These are phyloP conservation scores for Mormyrus hasselquistii DNA, from an alignment of 2,797 vertebrate genomes.

Conservation along the genomic window DNA sequence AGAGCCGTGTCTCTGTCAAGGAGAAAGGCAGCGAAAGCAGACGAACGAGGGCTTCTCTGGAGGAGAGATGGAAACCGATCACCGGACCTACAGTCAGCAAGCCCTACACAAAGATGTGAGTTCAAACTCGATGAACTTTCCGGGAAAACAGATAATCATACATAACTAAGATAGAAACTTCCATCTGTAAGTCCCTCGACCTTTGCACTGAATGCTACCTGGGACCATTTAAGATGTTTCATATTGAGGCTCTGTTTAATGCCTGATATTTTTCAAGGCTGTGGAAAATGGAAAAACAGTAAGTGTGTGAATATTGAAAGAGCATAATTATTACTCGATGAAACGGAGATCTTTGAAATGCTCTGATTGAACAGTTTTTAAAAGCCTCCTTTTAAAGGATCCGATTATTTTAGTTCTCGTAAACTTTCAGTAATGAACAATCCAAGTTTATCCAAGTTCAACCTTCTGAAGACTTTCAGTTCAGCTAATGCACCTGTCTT, in stretches of 20 bases:
- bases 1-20: constrained; percentile 42
- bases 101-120: constrained; percentile 70
- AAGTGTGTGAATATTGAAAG: not conserved
- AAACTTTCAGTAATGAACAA: not conserved
- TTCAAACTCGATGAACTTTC: constrained; percentile 29
- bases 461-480: not conserved
- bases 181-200: not conserved
- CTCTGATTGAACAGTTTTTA: not conserved
- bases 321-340: not conserved
- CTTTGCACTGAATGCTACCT: not conserved
- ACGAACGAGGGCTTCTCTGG: constrained; percentile 32
- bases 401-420: not conserved
- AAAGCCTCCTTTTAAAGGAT: not conserved
- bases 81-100: constrained; percentile 60
- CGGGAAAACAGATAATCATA: not conserved
- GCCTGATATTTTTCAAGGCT: not conserved
- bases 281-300: not conserved
- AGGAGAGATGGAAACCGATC: constrained; percentile 58
- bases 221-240: not conserved
- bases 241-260: not conserved
- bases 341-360: not conserved
- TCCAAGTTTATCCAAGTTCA: not conserved
- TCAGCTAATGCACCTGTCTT: not conserved
- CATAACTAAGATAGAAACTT: not conserved
- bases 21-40: constrained; percentile 36